Base-by-base conservation (phyloP, 2,113 vertebrate genomes). In the Thalassarche chlororhynchos region DNA sequence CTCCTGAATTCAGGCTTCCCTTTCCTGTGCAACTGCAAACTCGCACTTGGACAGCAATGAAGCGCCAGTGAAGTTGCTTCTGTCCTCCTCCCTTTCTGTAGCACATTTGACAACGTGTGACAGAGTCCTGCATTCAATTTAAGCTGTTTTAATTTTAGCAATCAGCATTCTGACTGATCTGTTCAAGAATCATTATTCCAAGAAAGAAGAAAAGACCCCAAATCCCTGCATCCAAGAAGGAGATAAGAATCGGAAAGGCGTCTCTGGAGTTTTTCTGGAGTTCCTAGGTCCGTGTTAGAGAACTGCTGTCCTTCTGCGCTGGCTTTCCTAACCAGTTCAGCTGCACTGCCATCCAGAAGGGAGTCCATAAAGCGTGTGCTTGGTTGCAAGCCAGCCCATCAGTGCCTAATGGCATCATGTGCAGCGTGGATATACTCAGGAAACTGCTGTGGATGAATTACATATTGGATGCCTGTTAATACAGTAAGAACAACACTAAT, bases 391-490 rank as follows among this genome's bases (percentile, higher is more conserved):
- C 90, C 96, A 93, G 72, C 72, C 90, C 72, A n/a, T 90, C 93
- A 44, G 64, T 91, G 72, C 61, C 83, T 96, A 64, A 92, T 97
- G 92, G 94, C 90, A 72, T 95, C 95, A 74, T 47, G 69, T 62
- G 66, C 69, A 69, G 89, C 11, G 40, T 88, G 93, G 81, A 72
- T 94, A 26, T 74, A 52, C 90, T 93, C 65, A 44, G 87, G 87
- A 94, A 95, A 71, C 78, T 12, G 4, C 87, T 70, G 78, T 81
- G 94, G 87, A 77, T 90, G 87, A 95, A 94, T 95, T 96, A 60
- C 88, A 87, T 94, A 85, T 68, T 57, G 77, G 88, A 51, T 96
- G 87, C 90, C 92, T 97, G 95, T 95, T 97, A 96, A 76, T 90
- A 57, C 86, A 96, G 66, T 51, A 94, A 66, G 74, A 93, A 82